Evolutionary conservation across 2,113 vertebrate species (phyloP), one percentile per base, ranked within the genome.

Genomic region (Eupsittula cactorum): DNA sequence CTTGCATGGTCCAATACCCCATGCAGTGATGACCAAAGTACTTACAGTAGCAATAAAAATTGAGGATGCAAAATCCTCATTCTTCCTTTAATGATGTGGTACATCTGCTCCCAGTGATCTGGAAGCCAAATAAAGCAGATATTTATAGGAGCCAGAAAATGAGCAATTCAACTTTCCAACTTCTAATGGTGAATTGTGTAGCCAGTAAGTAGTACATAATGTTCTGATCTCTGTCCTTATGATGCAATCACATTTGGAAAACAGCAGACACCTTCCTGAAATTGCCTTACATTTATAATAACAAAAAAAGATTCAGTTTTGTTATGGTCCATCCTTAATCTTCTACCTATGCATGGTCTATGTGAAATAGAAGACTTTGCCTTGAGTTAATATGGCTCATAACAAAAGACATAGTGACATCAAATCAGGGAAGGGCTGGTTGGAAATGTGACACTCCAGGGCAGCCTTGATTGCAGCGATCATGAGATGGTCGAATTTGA

Each of bases 131-230:
- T 33, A 89, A 14, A 88, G 46, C 37, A 88, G 57, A 73, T 92
- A 91, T 95, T 95, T 93, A 60, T 85, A 91, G 81, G 57, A 89
- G 47, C 20, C 74, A 89, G 49, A 79, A 93, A 94, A 82, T 10
- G 24, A 93, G 82, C 84, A 87, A 68, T 62, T 84, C 5, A 2
- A 53, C 70, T 92, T 89, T 82, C 49, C 70, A 79, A 6, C 16
- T 78, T 91, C 35, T 76, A 89, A 2, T 47, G n/a, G 74, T 79
- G 49, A 37, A 59, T 67, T 52, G 11, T 75, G 39, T 37, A 84
- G 87, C 86, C 77, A 95, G 68, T 63, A 88, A 24, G 65, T 82
- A 91, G 63, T 41, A 88, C 77, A 24, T 47, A 53, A 49, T 65
- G 84, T 76, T 92, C 84, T 63, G 62, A 75, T 77, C 55, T 71